Percentiles rank a stretch among this genome's conserved stretches.
Conservation (phyloP, 2,113 vertebrate genomes). For the Pollachius pollachius region DNA sequence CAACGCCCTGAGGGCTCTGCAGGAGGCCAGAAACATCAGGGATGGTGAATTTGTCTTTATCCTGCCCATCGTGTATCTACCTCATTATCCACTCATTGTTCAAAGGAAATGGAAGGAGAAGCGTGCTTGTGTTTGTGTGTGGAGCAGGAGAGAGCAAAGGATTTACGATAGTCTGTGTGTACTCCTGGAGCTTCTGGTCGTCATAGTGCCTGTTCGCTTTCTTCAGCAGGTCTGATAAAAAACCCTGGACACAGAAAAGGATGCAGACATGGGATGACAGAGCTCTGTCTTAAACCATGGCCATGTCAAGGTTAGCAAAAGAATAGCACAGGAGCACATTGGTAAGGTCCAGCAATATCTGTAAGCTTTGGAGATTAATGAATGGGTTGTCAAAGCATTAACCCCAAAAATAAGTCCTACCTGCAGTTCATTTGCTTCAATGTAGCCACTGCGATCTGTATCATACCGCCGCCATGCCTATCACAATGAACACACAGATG, state of each 20-base stretch:
- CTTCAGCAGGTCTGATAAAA: conserved; percentile 92
- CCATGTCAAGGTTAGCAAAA: background rate
- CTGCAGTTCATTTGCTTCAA: conserved; percentile 96
- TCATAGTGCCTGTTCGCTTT: conserved; percentile 94
- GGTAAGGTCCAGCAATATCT: too few relatives aligned
- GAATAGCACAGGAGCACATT: background rate
- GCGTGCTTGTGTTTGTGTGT: background rate
- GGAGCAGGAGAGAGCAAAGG: background rate
- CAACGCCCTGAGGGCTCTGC: too few relatives aligned
- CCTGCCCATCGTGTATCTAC: too few relatives aligned
- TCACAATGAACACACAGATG: background rate
- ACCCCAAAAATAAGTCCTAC: conserved; percentile 57
- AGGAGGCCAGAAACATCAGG: too few relatives aligned
- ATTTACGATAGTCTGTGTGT: conserved; percentile 96
- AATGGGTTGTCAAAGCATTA: background rate
- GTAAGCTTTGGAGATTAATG: background rate
- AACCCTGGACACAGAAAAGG: conserved; percentile 77
- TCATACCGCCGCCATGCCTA: conserved; percentile 95
- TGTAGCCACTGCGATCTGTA: conserved; percentile 94
- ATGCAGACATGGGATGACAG: background rate
- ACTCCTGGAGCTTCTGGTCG: conserved; percentile 92
- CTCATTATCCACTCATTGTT: too few relatives aligned
- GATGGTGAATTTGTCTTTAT: too few relatives aligned
- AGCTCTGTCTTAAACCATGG: background rate
- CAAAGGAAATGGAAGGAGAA: background rate